Conservation (phyloP, 2,113 vertebrate species). For the Percopsis transmontana region DNA sequence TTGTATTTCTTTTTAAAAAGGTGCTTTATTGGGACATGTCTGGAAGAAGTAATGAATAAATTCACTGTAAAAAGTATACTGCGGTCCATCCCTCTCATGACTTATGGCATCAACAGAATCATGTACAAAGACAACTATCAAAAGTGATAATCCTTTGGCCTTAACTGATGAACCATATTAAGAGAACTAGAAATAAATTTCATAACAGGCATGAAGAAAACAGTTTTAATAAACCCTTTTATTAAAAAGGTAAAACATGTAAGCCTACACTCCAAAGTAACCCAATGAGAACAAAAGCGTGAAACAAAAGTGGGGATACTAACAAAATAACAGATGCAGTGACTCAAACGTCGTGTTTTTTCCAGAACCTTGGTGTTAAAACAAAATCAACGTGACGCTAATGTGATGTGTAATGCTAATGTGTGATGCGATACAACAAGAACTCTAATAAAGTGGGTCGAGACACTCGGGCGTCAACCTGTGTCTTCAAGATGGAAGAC, state of each 20-base stretch:
- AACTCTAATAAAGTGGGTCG: conserved; percentile 23
- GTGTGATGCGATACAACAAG: conserved; percentile 38
- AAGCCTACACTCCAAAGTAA: conserved; percentile 41
- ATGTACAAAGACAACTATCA: conserved; percentile 1
- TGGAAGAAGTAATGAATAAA: conserved; percentile 52
- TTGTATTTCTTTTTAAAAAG: conserved; percentile 73
- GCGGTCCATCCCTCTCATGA: conserved; percentile 41
- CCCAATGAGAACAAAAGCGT: conserved; percentile 32
- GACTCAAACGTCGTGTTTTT: conserved; percentile 41
- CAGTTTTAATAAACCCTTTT: conserved; percentile 61
- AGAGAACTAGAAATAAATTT: conserved; percentile 3
- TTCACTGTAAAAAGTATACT: conserved; percentile 39
- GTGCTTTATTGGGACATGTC: conserved; percentile 77
- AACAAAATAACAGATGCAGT: conserved; percentile 16
- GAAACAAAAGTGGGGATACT: conserved; percentile 21
- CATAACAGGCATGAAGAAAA: conserved; percentile 29
- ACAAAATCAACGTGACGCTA: conserved; percentile 48
- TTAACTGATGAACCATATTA: conserved; percentile 15
- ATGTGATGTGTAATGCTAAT: conserved; percentile 28
- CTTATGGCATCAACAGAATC: conserved; percentile 6
- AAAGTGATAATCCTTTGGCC: conserved; percentile 53
- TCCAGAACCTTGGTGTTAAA: conserved; percentile 62
- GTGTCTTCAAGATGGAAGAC: not conserved
- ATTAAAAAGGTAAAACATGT: conserved; percentile 59
- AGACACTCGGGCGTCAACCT: not conserved